Evolutionary conservation across 2,797 vertebrate species (phyloP), one percentile per base, ranked within the genome.

Genomic region (Pogonophryne albipinna): DNA sequence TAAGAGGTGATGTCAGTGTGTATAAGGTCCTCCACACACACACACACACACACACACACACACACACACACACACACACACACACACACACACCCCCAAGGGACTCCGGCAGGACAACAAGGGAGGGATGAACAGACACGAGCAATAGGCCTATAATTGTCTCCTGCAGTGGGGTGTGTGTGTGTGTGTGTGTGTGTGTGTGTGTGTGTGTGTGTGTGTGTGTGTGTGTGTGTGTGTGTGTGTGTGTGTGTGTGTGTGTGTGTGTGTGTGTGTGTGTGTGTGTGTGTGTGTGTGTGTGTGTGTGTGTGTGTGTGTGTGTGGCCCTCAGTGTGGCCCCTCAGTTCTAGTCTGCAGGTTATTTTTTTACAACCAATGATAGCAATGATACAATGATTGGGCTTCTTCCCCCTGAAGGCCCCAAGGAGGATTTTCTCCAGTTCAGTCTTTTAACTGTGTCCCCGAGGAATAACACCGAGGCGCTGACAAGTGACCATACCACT

Each of bases 81-180:
- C 46, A 75, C 53, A 67, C 42, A 50, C 62, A 71, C 55, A 27
- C 67, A 71, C 73, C 79, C 78, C 76, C 66, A 62, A 66, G 82
- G 83, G 81, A 84, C 76, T 83, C 76, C 69, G 75, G 77, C 74
- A 88, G 83, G 85, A 92, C 89, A 89, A 71, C 79, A 85, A 38
- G 85, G 88, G 84, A 88, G 79, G 79, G 79, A 83, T 88, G 89
- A 87, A 81, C 83, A 86, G 89, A 87, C 78, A 80, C 31, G 2
- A 84, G 79, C 81, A 83, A 86, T 85, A 89, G 88, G 91, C 87
- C 86, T 70, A 85, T 95, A 95, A 95, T 95, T 94, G 94, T 92
- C 90, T 94, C 93, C 93, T 89, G 84, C 82, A 93, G 94, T 93
- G 90, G 71, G 87, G 84, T 66, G n/a, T 81, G 85, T 19, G 84